phyloP scores from a whole-genome alignment of 1,140 invertebrate species.

The Vanessa atalanta region DNA sequence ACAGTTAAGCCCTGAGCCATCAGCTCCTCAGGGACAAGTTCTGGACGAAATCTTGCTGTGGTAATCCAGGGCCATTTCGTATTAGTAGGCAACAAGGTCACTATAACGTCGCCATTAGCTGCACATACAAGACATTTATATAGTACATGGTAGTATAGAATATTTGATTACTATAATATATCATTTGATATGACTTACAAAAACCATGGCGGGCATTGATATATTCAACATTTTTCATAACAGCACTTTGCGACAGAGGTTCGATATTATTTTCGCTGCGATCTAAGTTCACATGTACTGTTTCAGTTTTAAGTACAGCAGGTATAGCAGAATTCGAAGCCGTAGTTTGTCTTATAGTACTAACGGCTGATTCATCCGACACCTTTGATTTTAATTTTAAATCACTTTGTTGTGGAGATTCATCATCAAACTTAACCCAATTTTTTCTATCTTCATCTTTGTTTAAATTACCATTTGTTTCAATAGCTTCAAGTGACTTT shows the following conservation, averaged over 20 bases:
- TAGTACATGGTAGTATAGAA: background rate
- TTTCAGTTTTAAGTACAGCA: conserved; percentile 69
- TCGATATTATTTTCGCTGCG: conserved; percentile 65
- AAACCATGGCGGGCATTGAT: conserved; percentile 82
- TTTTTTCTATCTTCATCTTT: conserved; percentile 57
- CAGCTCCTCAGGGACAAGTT: conserved; percentile 95
- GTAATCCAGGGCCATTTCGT: conserved; percentile 95
- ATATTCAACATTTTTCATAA: conserved; percentile 81
- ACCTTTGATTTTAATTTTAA: conserved; percentile 39
- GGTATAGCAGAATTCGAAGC: conserved; percentile 50
- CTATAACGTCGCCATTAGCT: conserved; percentile 96
- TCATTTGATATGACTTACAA: conserved; percentile 71
- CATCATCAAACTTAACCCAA: conserved; percentile 77
- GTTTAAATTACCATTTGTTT: conserved; percentile 59
- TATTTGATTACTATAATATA: conserved; percentile 37
- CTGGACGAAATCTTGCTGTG: conserved; percentile 93
- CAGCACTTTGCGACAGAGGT: conserved; percentile 55
- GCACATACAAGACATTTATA: conserved; percentile 40
- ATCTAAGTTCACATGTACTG: conserved; percentile 71
- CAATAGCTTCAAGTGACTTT: conserved; percentile 45
- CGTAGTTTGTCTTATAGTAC: conserved; percentile 24
- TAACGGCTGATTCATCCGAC: conserved; percentile 25
- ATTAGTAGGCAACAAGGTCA: conserved; percentile 93
- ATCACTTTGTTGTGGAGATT: conserved; percentile 49
- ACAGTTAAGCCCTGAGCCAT: conserved; percentile 96